A percentile compares a stretch with the other conserved stretches of the same genome.
phyloP scores from a whole-genome alignment of 2,888 invertebrate genomes.

The Andricus curvator region DNA sequence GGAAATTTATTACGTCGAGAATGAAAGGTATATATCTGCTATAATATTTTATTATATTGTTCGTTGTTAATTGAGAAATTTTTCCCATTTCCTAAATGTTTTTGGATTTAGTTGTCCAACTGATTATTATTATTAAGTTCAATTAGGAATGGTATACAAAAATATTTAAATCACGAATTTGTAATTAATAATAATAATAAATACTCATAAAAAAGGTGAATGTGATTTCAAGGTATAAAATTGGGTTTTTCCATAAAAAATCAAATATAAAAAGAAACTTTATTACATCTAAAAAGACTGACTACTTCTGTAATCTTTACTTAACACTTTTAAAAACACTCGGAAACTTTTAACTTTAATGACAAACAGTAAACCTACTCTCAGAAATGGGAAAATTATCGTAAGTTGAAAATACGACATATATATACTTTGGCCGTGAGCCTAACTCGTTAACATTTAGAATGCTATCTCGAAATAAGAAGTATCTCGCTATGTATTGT shows the following conservation, averaged over 20 bases:
- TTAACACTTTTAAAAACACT: not conserved
- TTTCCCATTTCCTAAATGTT: too few species aligned
- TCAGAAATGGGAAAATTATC: not conserved
- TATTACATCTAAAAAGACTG: not conserved
- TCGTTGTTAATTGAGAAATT: too few species aligned
- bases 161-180: too few species aligned
- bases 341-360: not conserved
- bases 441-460: slow-evolving; percentile 63
- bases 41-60: too few species aligned
- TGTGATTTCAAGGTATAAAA: too few species aligned
- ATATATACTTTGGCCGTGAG: not conserved
- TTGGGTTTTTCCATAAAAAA: too few species aligned
- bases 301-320: not conserved
- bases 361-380: not conserved
- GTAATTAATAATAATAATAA: too few species aligned
- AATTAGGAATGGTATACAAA: too few species aligned
- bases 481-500: slow-evolving; percentile 68
- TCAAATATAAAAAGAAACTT: too few species aligned
- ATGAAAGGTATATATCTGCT: not conserved
- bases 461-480: slow-evolving; percentile 65
- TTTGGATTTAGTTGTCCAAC: too few species aligned
- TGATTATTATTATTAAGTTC: too few species aligned
- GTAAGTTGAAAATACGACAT: not conserved
- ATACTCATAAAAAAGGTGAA: too few species aligned
- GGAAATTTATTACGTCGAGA: not conserved